Evolutionary conservation across 2,113 vertebrate species (phyloP).

Genomic region (Ceratotherium simum): DNA sequence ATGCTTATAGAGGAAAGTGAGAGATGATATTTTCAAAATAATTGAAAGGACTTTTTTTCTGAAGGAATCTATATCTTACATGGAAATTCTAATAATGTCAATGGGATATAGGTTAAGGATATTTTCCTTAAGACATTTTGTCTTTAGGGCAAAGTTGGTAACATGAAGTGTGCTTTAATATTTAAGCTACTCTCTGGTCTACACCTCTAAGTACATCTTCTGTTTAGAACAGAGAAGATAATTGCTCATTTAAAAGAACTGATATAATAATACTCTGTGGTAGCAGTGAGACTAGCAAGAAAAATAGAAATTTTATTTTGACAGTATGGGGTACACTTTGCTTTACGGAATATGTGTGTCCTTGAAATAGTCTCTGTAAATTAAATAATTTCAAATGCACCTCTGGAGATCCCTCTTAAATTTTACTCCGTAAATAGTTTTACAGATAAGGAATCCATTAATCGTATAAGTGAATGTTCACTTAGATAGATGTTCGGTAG

Average conservation of each 20-base stretch:
- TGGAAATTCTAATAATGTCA: neutral
- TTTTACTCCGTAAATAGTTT: slow-evolving; percentile 33
- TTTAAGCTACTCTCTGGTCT: neutral
- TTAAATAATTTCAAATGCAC: neutral
- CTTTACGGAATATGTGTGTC: neutral
- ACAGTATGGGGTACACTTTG: neutral
- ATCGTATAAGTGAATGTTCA: neutral
- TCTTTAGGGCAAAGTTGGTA: neutral
- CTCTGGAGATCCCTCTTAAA: neutral
- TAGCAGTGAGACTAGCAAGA: neutral
- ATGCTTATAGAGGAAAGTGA: neutral
- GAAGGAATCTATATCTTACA: neutral
- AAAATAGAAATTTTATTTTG: slow-evolving; percentile 13
- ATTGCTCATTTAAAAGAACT: neutral
- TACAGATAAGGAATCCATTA: neutral
- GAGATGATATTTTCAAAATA: slow-evolving; percentile 9
- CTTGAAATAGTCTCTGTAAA: neutral
- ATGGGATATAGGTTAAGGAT: neutral
- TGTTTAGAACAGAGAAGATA: neutral
- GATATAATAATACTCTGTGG: neutral
- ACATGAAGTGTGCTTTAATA: neutral
- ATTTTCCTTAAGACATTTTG: neutral
- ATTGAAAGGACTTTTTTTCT: neutral
- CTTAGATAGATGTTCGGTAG: neutral
- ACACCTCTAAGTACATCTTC: neutral